Percentiles rank a stretch among this genome's conserved stretches.
Conservation (phyloP, 2,113 vertebrate genomes). For the Sander vitreus region DNA sequence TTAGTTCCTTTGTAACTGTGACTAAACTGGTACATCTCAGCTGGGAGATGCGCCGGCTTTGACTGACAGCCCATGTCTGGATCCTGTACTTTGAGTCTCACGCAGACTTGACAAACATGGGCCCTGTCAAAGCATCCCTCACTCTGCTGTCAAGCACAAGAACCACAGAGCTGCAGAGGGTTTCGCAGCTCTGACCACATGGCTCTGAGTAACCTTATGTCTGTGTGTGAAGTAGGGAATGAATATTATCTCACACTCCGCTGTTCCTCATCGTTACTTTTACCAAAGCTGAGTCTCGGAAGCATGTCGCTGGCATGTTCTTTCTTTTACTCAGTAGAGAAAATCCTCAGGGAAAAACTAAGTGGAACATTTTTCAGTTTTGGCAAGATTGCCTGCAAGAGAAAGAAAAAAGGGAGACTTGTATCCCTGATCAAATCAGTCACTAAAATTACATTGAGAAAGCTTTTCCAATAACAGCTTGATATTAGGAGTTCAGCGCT, state of each 20-base stretch:
- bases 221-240: not conserved
- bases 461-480: slow-evolving; percentile 76
- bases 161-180: slow-evolving; percentile 49
- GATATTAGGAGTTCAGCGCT: slow-evolving; percentile 69
- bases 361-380: slow-evolving; percentile 64
- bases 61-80: slow-evolving; percentile 83
- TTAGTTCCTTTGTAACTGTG: slow-evolving; percentile 83
- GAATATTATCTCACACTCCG: slow-evolving; percentile 31
- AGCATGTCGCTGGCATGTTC: slow-evolving; percentile 53
- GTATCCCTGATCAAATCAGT: slow-evolving; percentile 69
- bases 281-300: slow-evolving; percentile 27
- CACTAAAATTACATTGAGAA: slow-evolving; percentile 71
- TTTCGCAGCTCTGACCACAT: slow-evolving; percentile 57
- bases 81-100: slow-evolving; percentile 80
- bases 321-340: slow-evolving; percentile 19
- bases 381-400: slow-evolving; percentile 59
- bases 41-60: slow-evolving; percentile 75
- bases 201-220: slow-evolving; percentile 47
- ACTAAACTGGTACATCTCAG: slow-evolving; percentile 80
- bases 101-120: slow-evolving; percentile 79
- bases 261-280: slow-evolving; percentile 24
- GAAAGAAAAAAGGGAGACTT: slow-evolving; percentile 36
- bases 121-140: slow-evolving; percentile 78
- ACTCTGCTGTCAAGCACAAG: slow-evolving; percentile 67
- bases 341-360: slow-evolving; percentile 41